These are phyloP conservation scores for Hedya salicella DNA, from an alignment of 2,888 invertebrate genomes.

Conservation along the genomic window DNA sequence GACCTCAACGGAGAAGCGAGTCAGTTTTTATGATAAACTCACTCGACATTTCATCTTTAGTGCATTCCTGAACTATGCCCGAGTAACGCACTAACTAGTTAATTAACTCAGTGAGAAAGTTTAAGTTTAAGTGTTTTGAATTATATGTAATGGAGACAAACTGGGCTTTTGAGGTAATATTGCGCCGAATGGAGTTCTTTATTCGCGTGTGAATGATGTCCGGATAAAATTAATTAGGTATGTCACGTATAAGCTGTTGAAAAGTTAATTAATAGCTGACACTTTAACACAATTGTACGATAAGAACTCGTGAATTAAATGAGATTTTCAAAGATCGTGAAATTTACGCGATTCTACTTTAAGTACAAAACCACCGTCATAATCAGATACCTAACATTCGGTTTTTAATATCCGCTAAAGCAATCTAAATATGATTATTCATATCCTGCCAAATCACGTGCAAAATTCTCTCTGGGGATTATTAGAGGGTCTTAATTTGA, in stretches of 20 bases:
- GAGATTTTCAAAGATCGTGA: background rate
- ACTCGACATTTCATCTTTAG: constrained; percentile 51
- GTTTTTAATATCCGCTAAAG: too few species aligned
- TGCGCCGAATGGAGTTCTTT: constrained; percentile 5
- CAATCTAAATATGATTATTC: too few species aligned
- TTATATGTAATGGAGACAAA: constrained; percentile 56
- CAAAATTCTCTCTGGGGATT: background rate
- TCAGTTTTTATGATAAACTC: constrained; percentile 65
- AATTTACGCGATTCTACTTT: too few species aligned
- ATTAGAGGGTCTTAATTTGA: constrained; percentile 24
- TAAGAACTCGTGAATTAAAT: background rate
- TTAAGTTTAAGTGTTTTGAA: constrained; percentile 29
- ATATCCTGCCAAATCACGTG: too few species aligned
- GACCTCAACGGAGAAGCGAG: constrained; percentile 51
- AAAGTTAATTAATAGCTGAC: constrained; percentile 13
- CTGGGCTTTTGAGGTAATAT: constrained; percentile 60
- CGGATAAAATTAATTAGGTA: constrained; percentile 9
- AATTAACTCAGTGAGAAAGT: constrained; percentile 29
- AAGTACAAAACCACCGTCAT: too few species aligned
- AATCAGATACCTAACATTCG: too few species aligned
- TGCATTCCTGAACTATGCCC: constrained; percentile 13
- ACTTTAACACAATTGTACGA: background rate
- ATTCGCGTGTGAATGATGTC: constrained; percentile 18
- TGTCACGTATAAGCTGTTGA: constrained; percentile 2
- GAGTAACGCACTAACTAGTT: constrained; percentile 13